Percentiles rank a stretch among this genome's conserved stretches.
Evolutionary conservation across 2,888 invertebrate genomes (phyloP).

Genomic region (Rhingia campestris): DNA sequence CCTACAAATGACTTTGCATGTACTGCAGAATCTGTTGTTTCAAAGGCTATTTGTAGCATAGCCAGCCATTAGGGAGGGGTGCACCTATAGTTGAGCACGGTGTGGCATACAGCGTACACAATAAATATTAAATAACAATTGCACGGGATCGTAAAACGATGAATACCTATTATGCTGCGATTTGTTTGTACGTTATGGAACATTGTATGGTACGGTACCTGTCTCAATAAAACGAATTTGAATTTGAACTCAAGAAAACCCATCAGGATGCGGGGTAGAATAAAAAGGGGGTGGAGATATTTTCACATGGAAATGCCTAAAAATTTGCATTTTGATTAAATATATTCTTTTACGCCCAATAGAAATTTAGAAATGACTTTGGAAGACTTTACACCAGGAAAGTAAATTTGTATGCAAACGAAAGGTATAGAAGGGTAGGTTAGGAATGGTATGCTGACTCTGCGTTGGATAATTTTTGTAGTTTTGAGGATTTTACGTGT

Average conservation of each 20-base stretch:
- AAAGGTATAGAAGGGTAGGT: background rate
- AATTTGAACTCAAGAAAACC: constrained; percentile 3
- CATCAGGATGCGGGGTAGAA: too few relatives aligned
- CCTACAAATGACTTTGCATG: constrained; percentile 44
- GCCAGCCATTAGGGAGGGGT: constrained; percentile 38
- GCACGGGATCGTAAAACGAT: constrained; percentile 52
- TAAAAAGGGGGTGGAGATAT: too few relatives aligned
- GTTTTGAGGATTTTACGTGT: too few relatives aligned
- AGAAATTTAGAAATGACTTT: constrained; percentile 11
- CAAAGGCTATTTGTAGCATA: constrained; percentile 42
- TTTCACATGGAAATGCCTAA: background rate
- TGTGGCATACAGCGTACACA: constrained; percentile 19
- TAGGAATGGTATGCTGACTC: background rate
- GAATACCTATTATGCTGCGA: constrained; percentile 20
- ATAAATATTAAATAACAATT: constrained; percentile 59
- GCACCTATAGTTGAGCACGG: background rate
- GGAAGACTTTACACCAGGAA: background rate
- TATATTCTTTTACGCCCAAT: background rate
- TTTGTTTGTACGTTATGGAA: constrained; percentile 33
- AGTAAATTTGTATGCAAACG: background rate
- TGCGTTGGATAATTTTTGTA: background rate
- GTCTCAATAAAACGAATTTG: constrained; percentile 40
- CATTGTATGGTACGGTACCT: constrained; percentile 36
- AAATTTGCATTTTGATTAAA: constrained; percentile 22
- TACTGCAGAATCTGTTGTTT: constrained; percentile 22